Evolutionary conservation across 2,797 vertebrate species (phyloP), one percentile per base, ranked within the genome.

Genomic region (Scomberomorus guttatus): DNA sequence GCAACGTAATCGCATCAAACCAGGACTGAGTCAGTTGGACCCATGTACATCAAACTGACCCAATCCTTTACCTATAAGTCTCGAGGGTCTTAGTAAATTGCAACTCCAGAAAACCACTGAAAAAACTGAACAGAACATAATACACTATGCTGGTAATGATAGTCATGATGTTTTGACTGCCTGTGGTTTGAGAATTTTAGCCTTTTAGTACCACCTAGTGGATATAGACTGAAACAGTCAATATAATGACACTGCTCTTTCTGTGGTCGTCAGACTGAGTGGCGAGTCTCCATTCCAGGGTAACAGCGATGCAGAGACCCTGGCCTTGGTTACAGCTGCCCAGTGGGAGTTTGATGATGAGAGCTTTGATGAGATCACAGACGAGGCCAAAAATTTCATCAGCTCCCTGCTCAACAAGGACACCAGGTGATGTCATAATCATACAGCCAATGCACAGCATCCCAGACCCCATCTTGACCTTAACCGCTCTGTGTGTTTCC

Each of bases 201-300:
- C 3, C 25, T 62, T 80, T 29, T 74, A 60, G 0, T 32, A 68
- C 82, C 87, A 74, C 57, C 87, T 83, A 70, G 76, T 86, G 91
- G 88, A 37, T n/a, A 4, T 1, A 50, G 9, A 14, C 10, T 60
- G 58, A 15, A 22, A 52, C n/a, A 15, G 18, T n/a, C 15, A 17
- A 3, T 2, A 7, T 46, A 25, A 22, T 50, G 20, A 37, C 17
- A 7, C 32, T 7, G 9, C 27, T 72, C 11, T 59, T 10, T 18
- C 52, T 83, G 15, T 70, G 48, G 4, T 54, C 46, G 25, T 71
- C 20, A 97, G 97, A 73, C 86, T 98, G 74, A 97, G 97, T 0
- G 97, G 97, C 0, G 97, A 97, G 85, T 98, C 96, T 29, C 97
- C 97, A 0, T 98, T 98, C 90, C 97, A 96, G 87, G 97, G 97